These are phyloP conservation scores for Pseudomyrmex cubaensis DNA, from an alignment of 1,140 invertebrate species.

Conservation along the genomic window DNA sequence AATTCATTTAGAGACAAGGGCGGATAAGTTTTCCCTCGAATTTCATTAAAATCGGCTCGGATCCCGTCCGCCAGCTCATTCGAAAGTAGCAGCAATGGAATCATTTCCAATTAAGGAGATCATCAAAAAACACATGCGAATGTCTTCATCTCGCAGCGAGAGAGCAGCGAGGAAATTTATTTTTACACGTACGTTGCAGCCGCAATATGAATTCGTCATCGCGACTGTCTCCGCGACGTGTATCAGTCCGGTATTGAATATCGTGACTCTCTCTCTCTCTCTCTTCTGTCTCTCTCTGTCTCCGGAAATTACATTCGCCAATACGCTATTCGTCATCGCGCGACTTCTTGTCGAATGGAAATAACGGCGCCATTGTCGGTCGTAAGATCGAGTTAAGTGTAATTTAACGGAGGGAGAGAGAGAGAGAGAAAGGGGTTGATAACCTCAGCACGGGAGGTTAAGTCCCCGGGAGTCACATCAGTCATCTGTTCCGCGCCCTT, in stretches of 20 bases:
- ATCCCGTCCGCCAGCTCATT: no score
- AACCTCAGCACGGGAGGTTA: constrained; percentile 44
- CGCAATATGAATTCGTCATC: constrained; percentile 6
- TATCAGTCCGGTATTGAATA: no score
- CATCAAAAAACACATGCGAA: no score
- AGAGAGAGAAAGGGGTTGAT: constrained; percentile 27
- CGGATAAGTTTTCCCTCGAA: neutral
- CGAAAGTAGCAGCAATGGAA: neutral
- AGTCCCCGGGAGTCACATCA: constrained; percentile 59
- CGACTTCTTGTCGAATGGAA: constrained; percentile 34
- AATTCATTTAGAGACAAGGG: neutral
- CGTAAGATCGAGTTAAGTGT: constrained; percentile 43
- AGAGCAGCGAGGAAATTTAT: neutral
- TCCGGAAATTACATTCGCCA: neutral
- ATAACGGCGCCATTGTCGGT: constrained; percentile 19
- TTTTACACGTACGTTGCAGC: neutral
- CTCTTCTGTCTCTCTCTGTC: no score
- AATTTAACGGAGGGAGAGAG: constrained; percentile 16
- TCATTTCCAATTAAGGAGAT: neutral
- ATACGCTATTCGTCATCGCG: constrained; percentile 14
- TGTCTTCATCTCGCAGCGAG: no score
- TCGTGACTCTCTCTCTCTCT: no score
- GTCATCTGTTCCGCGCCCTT: constrained; percentile 69
- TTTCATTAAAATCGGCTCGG: neutral
- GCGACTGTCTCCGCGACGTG: no score